phyloP scores from a whole-genome alignment of 2,888 invertebrate genomes.

The Bugula neritina region DNA sequence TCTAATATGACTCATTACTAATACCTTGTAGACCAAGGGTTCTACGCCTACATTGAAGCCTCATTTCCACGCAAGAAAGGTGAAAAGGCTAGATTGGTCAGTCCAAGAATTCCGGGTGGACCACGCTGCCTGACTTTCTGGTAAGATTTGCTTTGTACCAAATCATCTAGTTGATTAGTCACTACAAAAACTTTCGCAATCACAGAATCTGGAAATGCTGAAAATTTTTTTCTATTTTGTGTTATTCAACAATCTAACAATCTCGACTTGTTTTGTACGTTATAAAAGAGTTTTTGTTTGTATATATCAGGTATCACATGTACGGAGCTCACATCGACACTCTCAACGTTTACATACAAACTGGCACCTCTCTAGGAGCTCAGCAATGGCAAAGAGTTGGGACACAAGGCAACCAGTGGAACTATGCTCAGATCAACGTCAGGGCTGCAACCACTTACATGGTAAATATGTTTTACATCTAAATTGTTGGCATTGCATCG shows the following conservation, averaged over 20 bases:
- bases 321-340: slow-evolving; percentile 40
- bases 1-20: too few species aligned
- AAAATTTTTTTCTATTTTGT: too few species aligned
- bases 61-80: slow-evolving; percentile 35
- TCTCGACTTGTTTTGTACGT: too few species aligned
- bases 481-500: too few species aligned
- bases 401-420: slow-evolving; percentile 20
- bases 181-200: too few species aligned
- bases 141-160: too few species aligned
- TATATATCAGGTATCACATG: slow-evolving; percentile 39
- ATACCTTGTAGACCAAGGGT: slow-evolving; percentile 36
- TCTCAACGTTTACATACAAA: slow-evolving; percentile 38
- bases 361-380: neutral
- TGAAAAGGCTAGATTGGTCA: slow-evolving; percentile 38
- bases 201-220: too few species aligned
- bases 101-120: slow-evolving; percentile 33
- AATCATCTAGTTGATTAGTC: too few species aligned
- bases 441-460: neutral
- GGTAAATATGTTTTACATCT: neutral
- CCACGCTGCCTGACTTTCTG: slow-evolving; percentile 40
- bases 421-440: slow-evolving; percentile 18
- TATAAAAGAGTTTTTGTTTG: too few species aligned
- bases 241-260: too few species aligned
- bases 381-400: slow-evolving; percentile 19
- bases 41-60: slow-evolving; percentile 40